phyloP scores from a whole-genome alignment of 2,888 invertebrate genomes.

The Plagodis dolabraria region DNA sequence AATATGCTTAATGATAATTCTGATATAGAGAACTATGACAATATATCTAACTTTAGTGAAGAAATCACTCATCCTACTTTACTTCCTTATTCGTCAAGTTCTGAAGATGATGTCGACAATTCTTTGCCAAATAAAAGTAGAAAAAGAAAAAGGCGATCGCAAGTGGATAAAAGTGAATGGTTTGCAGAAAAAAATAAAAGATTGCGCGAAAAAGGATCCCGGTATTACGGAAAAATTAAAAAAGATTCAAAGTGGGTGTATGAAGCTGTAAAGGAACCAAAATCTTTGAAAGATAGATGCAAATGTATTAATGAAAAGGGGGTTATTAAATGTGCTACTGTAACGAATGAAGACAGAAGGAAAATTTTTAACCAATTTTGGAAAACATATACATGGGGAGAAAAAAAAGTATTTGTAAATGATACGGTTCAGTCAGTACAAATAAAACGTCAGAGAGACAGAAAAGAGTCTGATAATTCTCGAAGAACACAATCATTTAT shows the following conservation, averaged over 20 bases:
- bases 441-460: constrained; percentile 23
- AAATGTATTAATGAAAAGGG: constrained; percentile 17
- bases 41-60: constrained; percentile 9
- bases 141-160: constrained; percentile 12
- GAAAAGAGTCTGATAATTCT: constrained; percentile 21
- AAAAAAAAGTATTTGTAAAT: constrained; percentile 18
- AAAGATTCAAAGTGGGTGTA: constrained; percentile 25
- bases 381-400: constrained; percentile 10
- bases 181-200: constrained; percentile 24
- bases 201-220: constrained; percentile 14
- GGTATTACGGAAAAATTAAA: constrained; percentile 26
- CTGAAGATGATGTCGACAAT: constrained; percentile 6
- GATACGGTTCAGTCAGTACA: constrained; percentile 12
- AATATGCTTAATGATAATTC: constrained; percentile 2
- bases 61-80: constrained; percentile 4
- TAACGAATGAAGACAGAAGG: constrained; percentile 3
- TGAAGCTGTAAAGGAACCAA: constrained; percentile 21
- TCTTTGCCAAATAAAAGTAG: constrained; percentile 15
- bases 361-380: constrained; percentile 19
- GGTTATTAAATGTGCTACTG: constrained; percentile 11
- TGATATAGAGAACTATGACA: neutral
- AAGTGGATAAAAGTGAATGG: constrained; percentile 20
- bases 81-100: constrained; percentile 5
- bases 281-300: constrained; percentile 18
- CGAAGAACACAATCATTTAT: constrained; percentile 20